Evolutionary conservation across 2,797 vertebrate species (phyloP), one percentile per base, ranked within the genome.

Genomic region (Sebastes ruberrimus): DNA sequence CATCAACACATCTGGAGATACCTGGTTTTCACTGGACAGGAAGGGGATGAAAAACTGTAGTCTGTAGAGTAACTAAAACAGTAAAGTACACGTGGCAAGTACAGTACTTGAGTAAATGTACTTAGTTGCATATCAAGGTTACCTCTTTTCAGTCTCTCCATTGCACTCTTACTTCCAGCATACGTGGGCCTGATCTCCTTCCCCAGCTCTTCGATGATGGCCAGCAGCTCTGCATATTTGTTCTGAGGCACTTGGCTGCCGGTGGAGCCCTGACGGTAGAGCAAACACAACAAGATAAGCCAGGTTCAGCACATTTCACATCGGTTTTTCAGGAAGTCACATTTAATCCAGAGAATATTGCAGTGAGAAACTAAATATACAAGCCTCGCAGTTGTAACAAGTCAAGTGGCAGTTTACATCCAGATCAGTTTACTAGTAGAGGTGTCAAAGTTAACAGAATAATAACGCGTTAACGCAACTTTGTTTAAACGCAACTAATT

Each of bases 121-220:
- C 25, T 28, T 6, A 11, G 23, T 49, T 27, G 6, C 5, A 23
- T 11, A 4, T 46, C 27, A 28, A 28, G 20, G 42, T 81, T 42
- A 99, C 99, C 99, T 96, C 99, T 96, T 92, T 99, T 99, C 88
- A 99, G 96, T 82, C 99, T 96, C 92, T 99, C 99, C 98, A 99
- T 99, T 1, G 99, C 99, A n/a, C 97, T 99, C 96, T 99, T 99
- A 80, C 98, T 99, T 68, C 99, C 99, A 1, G 99, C 99, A 0
- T 99, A 99, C 0, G 99, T 99, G 35, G 99, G 99, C 90, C 99
- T 95, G 92, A 99, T 99, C 95, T 99, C 99, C 90, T 99, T 99
- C 14, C 98, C 98, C 42, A 99, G 94, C 92, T 99, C 99, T 84
- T 99, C 99, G 10, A 99, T 99, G 93, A 99, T 99, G 88, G 97